phyloP scores from a whole-genome alignment of 1,140 invertebrate species.

The Gerris buenoi region DNA sequence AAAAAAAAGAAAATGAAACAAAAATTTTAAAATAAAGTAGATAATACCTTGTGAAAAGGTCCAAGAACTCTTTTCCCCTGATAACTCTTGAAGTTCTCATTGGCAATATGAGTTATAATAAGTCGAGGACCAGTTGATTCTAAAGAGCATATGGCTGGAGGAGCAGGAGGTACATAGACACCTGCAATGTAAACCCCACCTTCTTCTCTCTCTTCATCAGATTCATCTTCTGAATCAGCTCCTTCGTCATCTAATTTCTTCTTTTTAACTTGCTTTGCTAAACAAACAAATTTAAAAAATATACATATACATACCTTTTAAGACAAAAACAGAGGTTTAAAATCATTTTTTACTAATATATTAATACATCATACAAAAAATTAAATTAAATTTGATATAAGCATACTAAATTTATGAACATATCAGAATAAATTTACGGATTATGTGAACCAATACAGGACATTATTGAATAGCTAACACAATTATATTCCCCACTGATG shows the following conservation, averaged over 20 bases:
- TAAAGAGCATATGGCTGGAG: conserved; percentile 42
- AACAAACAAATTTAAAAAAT: too few species aligned
- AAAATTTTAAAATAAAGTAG: not conserved
- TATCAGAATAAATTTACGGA: too few species aligned
- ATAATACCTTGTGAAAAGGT: conserved; percentile 61
- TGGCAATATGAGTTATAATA: conserved; percentile 83
- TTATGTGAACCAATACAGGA: too few species aligned
- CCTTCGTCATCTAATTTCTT: not conserved
- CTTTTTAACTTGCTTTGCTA: not conserved
- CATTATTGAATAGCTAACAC: too few species aligned
- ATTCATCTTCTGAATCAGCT: conserved; percentile 6
- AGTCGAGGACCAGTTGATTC: conserved; percentile 59
- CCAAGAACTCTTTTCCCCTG: conserved; percentile 63
- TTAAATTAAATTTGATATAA: too few species aligned
- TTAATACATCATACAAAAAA: too few species aligned
- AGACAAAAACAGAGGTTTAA: too few species aligned
- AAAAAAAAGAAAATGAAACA: not conserved
- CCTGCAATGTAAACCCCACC: conserved; percentile 44
- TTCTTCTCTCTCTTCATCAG: conserved; percentile 13
- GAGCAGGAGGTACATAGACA: conserved; percentile 75
- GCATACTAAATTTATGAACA: too few species aligned
- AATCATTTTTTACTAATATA: too few species aligned
- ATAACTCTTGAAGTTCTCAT: conserved; percentile 96
- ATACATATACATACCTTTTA: too few species aligned
- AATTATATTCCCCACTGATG: too few species aligned